Conservation (phyloP, 2,888 invertebrate genomes). For the Drosophila engyochracea region DNA sequence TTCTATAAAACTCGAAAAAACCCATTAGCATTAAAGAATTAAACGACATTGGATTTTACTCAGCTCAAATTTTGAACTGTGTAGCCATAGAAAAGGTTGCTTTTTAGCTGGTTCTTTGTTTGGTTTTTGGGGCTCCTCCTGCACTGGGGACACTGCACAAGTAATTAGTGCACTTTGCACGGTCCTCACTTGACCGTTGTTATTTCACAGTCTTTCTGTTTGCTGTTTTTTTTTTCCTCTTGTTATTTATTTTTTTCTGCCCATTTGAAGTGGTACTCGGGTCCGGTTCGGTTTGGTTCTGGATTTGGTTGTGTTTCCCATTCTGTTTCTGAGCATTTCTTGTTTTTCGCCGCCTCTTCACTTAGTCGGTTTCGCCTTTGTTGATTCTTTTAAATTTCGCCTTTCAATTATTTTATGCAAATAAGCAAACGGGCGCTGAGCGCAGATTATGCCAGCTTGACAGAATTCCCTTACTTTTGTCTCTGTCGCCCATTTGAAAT, state of each 20-base stretch:
- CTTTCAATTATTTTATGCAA: conserved; percentile 81
- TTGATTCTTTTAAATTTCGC: conserved; percentile 78
- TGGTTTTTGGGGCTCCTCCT: conserved; percentile 7
- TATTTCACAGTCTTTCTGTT: conserved; percentile 30
- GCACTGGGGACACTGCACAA: conserved; percentile 51
- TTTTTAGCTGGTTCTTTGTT: conserved; percentile 2
- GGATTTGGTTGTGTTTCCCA: conserved; percentile 24
- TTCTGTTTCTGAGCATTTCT: conserved; percentile 18
- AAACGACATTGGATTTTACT: neutral
- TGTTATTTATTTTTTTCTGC: conserved; percentile 28
- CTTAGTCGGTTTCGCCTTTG: conserved; percentile 54
- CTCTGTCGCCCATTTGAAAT: conserved; percentile 20
- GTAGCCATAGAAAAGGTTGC: conserved; percentile 4
- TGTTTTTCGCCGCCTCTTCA: conserved; percentile 20
- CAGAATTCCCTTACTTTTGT: conserved; percentile 57
- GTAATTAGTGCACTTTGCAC: conserved; percentile 70
- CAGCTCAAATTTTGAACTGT: neutral
- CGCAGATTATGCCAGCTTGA: conserved; percentile 79
- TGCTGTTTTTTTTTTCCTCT: conserved; percentile 15
- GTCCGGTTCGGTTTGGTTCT: conserved; percentile 29
- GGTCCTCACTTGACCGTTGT: conserved; percentile 62
- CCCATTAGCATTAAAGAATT: neutral
- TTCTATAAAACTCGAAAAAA: neutral
- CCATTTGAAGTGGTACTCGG: conserved; percentile 44
- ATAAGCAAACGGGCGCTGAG: conserved; percentile 71